Percentiles rank a stretch among this genome's conserved stretches.
These are phyloP conservation scores for Butorides virescens DNA, from an alignment of 2,113 vertebrate genomes.

Conservation along the genomic window DNA sequence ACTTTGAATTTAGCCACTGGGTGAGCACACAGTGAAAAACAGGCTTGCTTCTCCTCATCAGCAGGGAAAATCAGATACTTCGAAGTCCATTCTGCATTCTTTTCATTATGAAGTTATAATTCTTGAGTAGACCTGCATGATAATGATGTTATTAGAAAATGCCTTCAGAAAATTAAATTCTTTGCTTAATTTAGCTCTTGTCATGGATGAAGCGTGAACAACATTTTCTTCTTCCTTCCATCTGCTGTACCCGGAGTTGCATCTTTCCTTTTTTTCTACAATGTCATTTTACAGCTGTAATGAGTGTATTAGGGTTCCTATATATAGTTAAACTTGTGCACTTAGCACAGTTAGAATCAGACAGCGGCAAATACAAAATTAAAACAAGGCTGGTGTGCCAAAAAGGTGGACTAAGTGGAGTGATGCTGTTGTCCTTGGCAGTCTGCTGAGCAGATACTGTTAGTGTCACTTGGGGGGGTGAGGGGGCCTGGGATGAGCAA, in stretches of 20 bases:
- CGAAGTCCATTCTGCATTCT: background rate
- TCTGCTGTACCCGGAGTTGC: background rate
- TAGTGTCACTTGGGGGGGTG: background rate
- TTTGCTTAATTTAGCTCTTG: conserved; percentile 8
- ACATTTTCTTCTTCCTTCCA: background rate
- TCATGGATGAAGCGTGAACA: background rate
- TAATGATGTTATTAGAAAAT: background rate
- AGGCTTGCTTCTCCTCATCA: background rate
- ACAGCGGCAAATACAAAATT: background rate
- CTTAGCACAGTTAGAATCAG: background rate
- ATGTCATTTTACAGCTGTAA: background rate
- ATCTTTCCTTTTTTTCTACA: background rate
- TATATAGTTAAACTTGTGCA: background rate
- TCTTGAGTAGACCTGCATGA: background rate
- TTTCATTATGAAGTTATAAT: background rate
- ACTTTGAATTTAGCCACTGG: background rate
- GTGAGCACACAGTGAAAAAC: background rate
- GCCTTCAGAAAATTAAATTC: background rate
- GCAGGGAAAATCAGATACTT: background rate
- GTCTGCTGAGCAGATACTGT: background rate
- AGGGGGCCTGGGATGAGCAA: background rate
- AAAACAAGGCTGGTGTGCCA: background rate
- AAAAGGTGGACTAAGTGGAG: background rate
- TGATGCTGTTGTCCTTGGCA: background rate
- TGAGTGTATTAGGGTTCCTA: background rate